These are phyloP conservation scores for Brachionus koreanus DNA, from an alignment of 1,140 invertebrate genomes.

Conservation along the genomic window DNA sequence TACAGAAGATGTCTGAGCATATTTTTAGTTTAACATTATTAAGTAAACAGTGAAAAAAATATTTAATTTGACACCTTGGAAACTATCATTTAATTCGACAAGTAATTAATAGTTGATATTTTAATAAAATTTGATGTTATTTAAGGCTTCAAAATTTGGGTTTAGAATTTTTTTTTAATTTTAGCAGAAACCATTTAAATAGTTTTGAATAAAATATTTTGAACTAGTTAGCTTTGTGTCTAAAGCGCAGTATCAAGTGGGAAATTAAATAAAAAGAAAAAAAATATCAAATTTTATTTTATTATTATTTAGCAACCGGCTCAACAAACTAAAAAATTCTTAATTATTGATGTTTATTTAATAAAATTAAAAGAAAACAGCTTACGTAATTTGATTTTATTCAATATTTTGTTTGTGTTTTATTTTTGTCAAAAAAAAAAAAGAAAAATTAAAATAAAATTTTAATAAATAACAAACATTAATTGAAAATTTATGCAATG, in stretches of 20 bases:
- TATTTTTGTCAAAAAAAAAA: too few species aligned
- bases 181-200: not conserved
- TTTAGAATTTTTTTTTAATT: not conserved
- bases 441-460: not conserved
- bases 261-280: not conserved
- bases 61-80: not conserved
- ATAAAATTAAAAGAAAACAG: not conserved
- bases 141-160: not conserved
- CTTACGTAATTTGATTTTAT: not conserved
- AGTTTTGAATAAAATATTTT: not conserved
- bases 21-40: not conserved
- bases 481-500: not conserved
- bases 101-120: not conserved
- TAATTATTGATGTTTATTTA: not conserved
- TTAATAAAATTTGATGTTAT: not conserved
- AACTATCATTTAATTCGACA: not conserved
- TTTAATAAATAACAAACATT: not conserved
- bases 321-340: not conserved
- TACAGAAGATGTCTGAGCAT: not conserved
- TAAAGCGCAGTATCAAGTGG: not conserved
- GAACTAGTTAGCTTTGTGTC: not conserved
- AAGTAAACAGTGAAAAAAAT: not conserved
- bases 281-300: not conserved
- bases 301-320: not conserved
- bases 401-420: not conserved